A percentile compares a stretch with the other conserved stretches of the same genome.
Conservation (phyloP, 2,113 vertebrate genomes). For the Hemichromis elongatus region DNA sequence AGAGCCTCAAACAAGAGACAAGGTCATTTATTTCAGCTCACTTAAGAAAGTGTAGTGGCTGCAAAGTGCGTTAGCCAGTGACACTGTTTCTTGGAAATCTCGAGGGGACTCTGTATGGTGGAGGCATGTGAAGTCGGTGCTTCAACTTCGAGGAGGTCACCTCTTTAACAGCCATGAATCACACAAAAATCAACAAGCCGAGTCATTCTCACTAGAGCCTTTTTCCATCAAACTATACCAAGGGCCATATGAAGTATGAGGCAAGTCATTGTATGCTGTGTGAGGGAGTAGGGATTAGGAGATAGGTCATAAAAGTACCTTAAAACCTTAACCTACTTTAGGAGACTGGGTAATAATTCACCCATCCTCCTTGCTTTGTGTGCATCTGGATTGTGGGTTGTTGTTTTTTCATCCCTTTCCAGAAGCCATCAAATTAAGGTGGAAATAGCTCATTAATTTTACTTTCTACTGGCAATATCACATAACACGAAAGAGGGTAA, state of each 20-base stretch:
- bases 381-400: background rate
- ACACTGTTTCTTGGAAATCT: conserved; percentile 43
- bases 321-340: background rate
- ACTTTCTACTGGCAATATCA: background rate
- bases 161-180: conserved; percentile 47
- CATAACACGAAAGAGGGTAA: background rate
- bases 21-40: conserved; percentile 38
- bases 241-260: conserved; percentile 32
- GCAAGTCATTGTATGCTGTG: background rate
- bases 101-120: conserved; percentile 2
- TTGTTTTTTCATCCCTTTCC: background rate
- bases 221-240: conserved; percentile 27
- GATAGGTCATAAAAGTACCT: conserved; percentile 28
- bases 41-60: conserved; percentile 45
- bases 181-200: conserved; percentile 38
- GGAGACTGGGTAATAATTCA: conserved; percentile 27
- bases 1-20: background rate
- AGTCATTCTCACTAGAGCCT: conserved; percentile 9
- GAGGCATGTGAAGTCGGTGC: background rate
- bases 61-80: conserved; percentile 51
- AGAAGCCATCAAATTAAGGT: background rate
- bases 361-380: background rate
- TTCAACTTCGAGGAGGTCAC: conserved; percentile 31
- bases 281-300: background rate
- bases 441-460: background rate